Evolutionary conservation across 2,113 vertebrate genomes (phyloP).

Genomic region (Platichthys flesus): DNA sequence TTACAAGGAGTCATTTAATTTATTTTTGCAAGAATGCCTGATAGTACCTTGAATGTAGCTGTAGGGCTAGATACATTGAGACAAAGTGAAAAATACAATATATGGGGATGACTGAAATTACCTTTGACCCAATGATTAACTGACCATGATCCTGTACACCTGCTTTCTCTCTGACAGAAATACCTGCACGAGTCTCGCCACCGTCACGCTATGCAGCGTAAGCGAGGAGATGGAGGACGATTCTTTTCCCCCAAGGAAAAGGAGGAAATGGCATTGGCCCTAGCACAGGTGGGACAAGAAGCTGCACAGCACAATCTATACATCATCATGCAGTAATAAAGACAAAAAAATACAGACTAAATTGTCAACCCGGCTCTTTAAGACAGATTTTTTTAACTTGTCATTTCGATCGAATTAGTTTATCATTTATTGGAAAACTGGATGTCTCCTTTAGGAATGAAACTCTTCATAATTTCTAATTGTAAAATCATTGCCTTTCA

Average conservation of each 20-base stretch:
- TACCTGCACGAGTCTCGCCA: slow-evolving; percentile 97
- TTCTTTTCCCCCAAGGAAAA: slow-evolving; percentile 98
- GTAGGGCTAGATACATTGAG: not conserved
- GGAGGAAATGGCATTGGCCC: slow-evolving; percentile 86
- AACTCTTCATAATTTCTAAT: not conserved
- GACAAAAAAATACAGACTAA: not conserved
- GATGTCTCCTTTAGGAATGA: not conserved
- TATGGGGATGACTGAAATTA: not conserved
- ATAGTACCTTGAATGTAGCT: no score
- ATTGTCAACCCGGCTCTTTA: not conserved
- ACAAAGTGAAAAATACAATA: not conserved
- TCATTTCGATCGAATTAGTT: not conserved
- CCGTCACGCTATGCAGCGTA: slow-evolving; percentile 96
- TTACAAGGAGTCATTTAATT: no score
- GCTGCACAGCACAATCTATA: not conserved
- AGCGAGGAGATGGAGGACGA: slow-evolving; percentile 94
- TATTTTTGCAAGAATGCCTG: no score
- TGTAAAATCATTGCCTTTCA: not conserved
- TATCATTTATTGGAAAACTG: no score
- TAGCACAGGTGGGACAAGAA: slow-evolving; percentile 84
- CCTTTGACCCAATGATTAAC: not conserved
- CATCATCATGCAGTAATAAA: not conserved
- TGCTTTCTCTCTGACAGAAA: slow-evolving; percentile 84
- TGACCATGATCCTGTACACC: not conserved
- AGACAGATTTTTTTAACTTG: not conserved